Conservation (phyloP, 2,113 vertebrate species). For the Loxodonta africana region DNA sequence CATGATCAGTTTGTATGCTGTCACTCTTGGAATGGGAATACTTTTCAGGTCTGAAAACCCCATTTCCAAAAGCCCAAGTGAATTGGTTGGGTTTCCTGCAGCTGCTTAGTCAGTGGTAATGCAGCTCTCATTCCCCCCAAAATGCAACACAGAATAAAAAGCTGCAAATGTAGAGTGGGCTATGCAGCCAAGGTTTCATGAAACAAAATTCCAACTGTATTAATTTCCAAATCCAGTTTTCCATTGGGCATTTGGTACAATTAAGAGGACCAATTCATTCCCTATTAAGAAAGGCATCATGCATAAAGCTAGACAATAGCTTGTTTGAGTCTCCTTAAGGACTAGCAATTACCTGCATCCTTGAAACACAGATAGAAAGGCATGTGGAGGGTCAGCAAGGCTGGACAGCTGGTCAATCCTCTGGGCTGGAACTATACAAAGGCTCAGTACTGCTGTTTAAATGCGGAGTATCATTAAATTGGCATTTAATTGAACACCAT, state of each 20-base stretch:
- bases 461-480: slow-evolving; percentile 71
- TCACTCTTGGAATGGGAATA: slow-evolving; percentile 25
- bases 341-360: slow-evolving; percentile 77
- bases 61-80: slow-evolving; percentile 59
- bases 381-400: slow-evolving; percentile 54
- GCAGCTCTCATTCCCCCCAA: background rate
- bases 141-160: slow-evolving; percentile 10
- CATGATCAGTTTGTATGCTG: background rate
- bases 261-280: slow-evolving; percentile 49
- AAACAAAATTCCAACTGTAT: slow-evolving; percentile 29
- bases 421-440: slow-evolving; percentile 67
- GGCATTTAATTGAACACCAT: slow-evolving; percentile 77
- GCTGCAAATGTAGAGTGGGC: slow-evolving; percentile 14
- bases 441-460: slow-evolving; percentile 62
- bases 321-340: slow-evolving; percentile 37
- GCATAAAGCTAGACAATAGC: slow-evolving; percentile 40
- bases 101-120: background rate
- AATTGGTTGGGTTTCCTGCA: slow-evolving; percentile 6
- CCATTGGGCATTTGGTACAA: background rate
- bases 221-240: background rate
- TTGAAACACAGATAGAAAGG: slow-evolving; percentile 65
- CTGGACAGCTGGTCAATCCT: slow-evolving; percentile 75
- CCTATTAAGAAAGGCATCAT: slow-evolving; percentile 63
- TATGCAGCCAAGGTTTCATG: slow-evolving; percentile 25
- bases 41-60: slow-evolving; percentile 19